These are phyloP conservation scores for Sinohyriopsis cumingii DNA, from an alignment of 2,888 invertebrate genomes.

Conservation along the genomic window DNA sequence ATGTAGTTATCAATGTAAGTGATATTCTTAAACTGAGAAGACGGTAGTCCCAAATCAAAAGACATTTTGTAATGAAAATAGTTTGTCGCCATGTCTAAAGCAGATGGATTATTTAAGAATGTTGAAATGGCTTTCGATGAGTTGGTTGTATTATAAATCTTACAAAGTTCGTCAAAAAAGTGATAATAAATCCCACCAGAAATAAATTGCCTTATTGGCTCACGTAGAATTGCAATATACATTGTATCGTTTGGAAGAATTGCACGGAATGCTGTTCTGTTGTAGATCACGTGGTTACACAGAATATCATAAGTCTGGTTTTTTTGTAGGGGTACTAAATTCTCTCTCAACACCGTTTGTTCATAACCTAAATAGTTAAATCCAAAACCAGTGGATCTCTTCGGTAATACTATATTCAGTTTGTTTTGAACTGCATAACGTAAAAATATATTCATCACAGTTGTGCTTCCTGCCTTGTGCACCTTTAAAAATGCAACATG, in stretches of 20 bases:
- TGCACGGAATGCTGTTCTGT: conserved; percentile 38
- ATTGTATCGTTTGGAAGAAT: conserved; percentile 44
- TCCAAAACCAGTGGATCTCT: conserved; percentile 24
- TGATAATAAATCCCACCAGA: conserved; percentile 51
- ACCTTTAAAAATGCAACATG: conserved; percentile 54
- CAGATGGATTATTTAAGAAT: conserved; percentile 16
- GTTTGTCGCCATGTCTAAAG: conserved; percentile 8
- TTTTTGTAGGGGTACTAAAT: conserved; percentile 44
- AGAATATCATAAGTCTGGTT: conserved; percentile 53
- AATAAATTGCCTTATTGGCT: conserved; percentile 46
- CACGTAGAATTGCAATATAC: conserved; percentile 47
- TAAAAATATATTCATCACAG: conserved; percentile 57
- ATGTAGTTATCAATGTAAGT: conserved; percentile 38
- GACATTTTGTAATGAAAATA: conserved; percentile 38
- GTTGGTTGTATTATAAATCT: not conserved
- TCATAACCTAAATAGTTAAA: conserved; percentile 49
- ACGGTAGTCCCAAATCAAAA: conserved; percentile 43
- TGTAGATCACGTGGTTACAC: conserved; percentile 60
- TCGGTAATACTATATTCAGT: conserved; percentile 57
- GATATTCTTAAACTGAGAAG: conserved; percentile 16
- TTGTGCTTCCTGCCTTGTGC: conserved; percentile 62
- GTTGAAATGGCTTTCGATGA: conserved; percentile 6
- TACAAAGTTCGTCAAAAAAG: conserved; percentile 20
- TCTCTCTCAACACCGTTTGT: conserved; percentile 28
- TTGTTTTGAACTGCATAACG: conserved; percentile 47